Percentiles rank a stretch among this genome's conserved stretches.
These are phyloP conservation scores for Rhinatrema bivittatum DNA, from an alignment of 2,797 vertebrate genomes.

Conservation along the genomic window DNA sequence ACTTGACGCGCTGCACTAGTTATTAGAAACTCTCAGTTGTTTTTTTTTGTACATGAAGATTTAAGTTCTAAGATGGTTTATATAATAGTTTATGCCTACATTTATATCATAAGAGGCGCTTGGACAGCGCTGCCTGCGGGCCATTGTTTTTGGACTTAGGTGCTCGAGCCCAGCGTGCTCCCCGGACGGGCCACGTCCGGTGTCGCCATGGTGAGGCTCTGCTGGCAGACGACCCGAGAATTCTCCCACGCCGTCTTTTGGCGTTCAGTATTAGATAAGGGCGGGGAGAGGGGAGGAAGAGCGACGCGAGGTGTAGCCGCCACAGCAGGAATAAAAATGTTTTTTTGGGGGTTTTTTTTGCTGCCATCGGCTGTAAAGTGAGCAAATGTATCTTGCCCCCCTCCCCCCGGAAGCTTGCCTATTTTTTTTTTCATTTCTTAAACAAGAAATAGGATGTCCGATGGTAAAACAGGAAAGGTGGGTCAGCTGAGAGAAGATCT, in stretches of 20 bases:
- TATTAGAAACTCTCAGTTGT: slow-evolving; percentile 76
- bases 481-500: no score
- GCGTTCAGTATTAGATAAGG: no score
- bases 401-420: no score
- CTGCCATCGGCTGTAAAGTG: no score
- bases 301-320: no score
- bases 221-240: slow-evolving; percentile 54
- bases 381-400: no score
- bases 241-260: slow-evolving; percentile 53
- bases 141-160: slow-evolving; percentile 70
- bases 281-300: no score
- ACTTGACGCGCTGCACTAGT: slow-evolving; percentile 89
- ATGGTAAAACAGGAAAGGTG: no score
- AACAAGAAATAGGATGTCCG: no score
- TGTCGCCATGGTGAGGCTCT: slow-evolving; percentile 60
- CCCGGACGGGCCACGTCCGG: slow-evolving; percentile 72
- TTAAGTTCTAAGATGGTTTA: slow-evolving; percentile 76
- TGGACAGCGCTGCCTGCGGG: slow-evolving; percentile 63
- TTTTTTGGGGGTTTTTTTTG: no score
- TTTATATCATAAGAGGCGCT: slow-evolving; percentile 74
- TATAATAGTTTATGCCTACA: slow-evolving; percentile 76
- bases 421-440: no score
- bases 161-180: slow-evolving; percentile 59
- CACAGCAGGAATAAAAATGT: no score
- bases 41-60: slow-evolving; percentile 79